These are phyloP conservation scores for Melitaea athalia DNA, from an alignment of 2,888 invertebrate genomes.

Conservation along the genomic window DNA sequence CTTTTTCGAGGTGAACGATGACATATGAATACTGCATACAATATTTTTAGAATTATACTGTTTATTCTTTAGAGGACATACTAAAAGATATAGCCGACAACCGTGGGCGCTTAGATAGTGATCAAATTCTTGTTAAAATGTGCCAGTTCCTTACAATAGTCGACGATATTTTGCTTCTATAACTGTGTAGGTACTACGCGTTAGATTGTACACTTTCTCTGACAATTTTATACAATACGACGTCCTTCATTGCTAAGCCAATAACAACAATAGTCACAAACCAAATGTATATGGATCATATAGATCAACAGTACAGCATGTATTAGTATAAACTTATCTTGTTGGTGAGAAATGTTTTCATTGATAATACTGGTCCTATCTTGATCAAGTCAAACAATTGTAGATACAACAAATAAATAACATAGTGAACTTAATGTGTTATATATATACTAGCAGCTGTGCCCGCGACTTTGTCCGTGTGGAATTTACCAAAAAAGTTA, in stretches of 20 bases:
- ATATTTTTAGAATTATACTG: constrained; percentile 81
- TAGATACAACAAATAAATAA: neutral
- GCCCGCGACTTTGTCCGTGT: no score
- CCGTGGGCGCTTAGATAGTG: constrained; percentile 44
- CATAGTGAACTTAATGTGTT: neutral
- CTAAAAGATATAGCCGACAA: constrained; percentile 62
- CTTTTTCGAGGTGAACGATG: constrained; percentile 61
- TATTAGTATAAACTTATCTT: constrained; percentile 21
- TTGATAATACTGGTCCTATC: constrained; percentile 19
- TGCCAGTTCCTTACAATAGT: constrained; percentile 17
- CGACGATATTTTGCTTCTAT: constrained; percentile 17
- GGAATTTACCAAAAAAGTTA: no score
- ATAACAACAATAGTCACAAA: constrained; percentile 35
- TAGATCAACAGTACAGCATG: neutral
- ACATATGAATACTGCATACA: constrained; percentile 74
- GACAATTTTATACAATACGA: constrained; percentile 45
- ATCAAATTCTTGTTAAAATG: constrained; percentile 27
- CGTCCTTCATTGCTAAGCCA: constrained; percentile 55
- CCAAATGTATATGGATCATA: constrained; percentile 34
- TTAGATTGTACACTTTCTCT: constrained; percentile 59
- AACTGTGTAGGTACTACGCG: constrained; percentile 41
- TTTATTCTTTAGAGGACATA: constrained; percentile 72
- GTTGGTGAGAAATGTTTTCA: constrained; percentile 8
- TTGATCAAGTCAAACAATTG: neutral
- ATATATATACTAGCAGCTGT: no score